These are phyloP conservation scores for Thaumetopoea pityocampa DNA, from an alignment of 1,140 invertebrate genomes.

Conservation along the genomic window DNA sequence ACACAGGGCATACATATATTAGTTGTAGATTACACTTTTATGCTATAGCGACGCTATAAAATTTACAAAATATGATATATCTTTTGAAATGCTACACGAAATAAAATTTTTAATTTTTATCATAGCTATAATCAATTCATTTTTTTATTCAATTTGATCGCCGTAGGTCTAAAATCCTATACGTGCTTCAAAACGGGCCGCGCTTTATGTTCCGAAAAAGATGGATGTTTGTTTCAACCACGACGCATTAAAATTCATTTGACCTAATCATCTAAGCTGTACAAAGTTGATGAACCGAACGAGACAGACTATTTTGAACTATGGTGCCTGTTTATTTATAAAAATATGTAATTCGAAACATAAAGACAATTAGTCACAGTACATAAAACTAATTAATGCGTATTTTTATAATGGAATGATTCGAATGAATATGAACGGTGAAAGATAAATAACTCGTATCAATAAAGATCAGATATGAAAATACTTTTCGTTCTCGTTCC, in stretches of 20 bases:
- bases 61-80: constrained; percentile 76
- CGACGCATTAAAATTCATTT: constrained; percentile 6
- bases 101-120: constrained; percentile 53
- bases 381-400: constrained; percentile 9
- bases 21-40: constrained; percentile 58
- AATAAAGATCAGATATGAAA: no score
- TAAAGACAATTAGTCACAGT: constrained; percentile 2
- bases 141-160: constrained; percentile 59
- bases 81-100: constrained; percentile 71
- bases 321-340: constrained; percentile 23
- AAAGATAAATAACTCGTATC: no score
- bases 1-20: constrained; percentile 51
- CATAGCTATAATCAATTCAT: constrained; percentile 72
- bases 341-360: constrained; percentile 5
- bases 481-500: no score
- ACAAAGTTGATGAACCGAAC: constrained; percentile 21
- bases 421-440: constrained; percentile 4
- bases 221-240: constrained; percentile 1
- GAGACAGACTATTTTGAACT: constrained; percentile 31
- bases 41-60: constrained; percentile 74
- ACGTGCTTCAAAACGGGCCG: constrained; percentile 9
- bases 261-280: constrained; percentile 30
- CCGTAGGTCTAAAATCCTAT: constrained; percentile 26
- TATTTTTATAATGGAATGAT: constrained; percentile 24
- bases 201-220: constrained; percentile 13